phyloP scores from a whole-genome alignment of 2,888 invertebrate genomes.

The Cataglyphis altisquamis region DNA sequence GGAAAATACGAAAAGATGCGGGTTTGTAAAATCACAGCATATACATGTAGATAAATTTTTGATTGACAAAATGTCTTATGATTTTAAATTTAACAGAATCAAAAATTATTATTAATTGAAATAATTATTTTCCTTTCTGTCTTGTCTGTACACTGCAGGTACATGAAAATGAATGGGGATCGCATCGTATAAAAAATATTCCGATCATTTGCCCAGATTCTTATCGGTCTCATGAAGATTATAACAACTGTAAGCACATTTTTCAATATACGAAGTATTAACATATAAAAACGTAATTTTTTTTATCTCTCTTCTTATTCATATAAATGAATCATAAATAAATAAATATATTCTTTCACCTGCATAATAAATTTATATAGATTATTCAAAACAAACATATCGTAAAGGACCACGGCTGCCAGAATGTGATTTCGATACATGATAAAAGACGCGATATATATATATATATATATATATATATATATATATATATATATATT shows the following conservation, averaged over 20 bases:
- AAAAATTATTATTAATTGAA: not conserved
- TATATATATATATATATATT: no score
- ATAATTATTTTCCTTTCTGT: not conserved
- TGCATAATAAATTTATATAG: conserved; percentile 50
- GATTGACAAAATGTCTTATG: not conserved
- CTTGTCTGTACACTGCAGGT: conserved; percentile 48
- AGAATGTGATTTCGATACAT: conserved; percentile 78
- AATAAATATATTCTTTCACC: not conserved
- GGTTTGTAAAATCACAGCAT: conserved; percentile 32
- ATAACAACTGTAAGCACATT: conserved; percentile 68
- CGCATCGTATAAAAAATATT: conserved; percentile 70
- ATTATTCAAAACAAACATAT: conserved; percentile 66
- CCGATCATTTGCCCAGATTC: conserved; percentile 76
- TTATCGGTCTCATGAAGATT: conserved; percentile 74
- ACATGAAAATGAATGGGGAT: conserved; percentile 62
- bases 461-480: not conserved
- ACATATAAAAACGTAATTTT: not conserved
- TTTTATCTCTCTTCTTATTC: no score
- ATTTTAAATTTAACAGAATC: not conserved
- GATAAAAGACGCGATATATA: conserved; percentile 49
- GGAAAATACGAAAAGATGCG: conserved; percentile 45
- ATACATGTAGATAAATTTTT: conserved; percentile 9
- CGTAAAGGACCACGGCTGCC: conserved; percentile 77
- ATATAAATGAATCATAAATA: not conserved
- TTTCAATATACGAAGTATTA: not conserved